Evolutionary conservation across 2,113 vertebrate species (phyloP).

Genomic region (Alligator sinensis): DNA sequence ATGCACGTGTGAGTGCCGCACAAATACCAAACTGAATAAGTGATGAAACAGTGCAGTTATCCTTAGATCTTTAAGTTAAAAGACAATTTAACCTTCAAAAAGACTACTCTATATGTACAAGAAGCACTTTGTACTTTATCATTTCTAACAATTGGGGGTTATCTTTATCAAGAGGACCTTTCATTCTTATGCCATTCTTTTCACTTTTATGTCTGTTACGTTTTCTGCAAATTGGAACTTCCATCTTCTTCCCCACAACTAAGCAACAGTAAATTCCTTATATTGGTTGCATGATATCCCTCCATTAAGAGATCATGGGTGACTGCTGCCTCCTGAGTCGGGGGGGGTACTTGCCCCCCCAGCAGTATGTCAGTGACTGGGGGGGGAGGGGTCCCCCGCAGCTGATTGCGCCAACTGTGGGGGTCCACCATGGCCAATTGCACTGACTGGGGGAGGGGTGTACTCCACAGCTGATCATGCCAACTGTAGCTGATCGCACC

Average conservation of each 20-base stretch:
- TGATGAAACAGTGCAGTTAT: background rate
- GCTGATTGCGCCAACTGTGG: no score
- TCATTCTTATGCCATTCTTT: background rate
- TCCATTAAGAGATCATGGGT: background rate
- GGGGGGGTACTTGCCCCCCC: no score
- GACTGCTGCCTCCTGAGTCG: no score
- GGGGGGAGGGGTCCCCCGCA: no score
- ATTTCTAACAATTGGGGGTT: background rate
- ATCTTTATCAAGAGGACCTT: background rate
- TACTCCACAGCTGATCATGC: no score
- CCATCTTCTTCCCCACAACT: background rate
- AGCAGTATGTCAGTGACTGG: no score
- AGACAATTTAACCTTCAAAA: background rate
- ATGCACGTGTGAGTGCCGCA: accelerated
- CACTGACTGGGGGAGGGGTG: no score
- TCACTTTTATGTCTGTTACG: background rate
- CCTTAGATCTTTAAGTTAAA: background rate
- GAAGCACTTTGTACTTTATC: background rate
- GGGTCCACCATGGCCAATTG: no score
- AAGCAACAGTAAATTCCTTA: background rate
- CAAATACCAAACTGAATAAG: background rate
- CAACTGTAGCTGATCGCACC: no score
- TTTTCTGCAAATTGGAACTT: background rate
- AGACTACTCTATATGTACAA: background rate
- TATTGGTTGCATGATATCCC: accelerated